Evolutionary conservation across 1,140 invertebrate genomes (phyloP), one percentile per base, ranked within the genome.

Genomic region (Zelostemma sp.): DNA sequence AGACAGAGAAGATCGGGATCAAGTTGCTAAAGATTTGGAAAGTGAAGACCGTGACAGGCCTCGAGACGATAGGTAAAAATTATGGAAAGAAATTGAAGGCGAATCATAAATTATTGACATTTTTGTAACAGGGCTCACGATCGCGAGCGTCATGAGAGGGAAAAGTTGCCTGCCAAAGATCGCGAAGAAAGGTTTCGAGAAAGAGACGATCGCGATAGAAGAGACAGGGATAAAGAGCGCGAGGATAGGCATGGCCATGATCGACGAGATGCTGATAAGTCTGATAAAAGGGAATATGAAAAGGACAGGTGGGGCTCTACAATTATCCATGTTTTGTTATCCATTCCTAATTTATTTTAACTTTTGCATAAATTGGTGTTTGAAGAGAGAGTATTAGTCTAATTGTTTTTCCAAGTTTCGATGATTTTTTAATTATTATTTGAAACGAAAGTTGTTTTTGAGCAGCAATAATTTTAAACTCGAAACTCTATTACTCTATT

Each of bases 291-390:
- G 53, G 79, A 85, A 62, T 80, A 81, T 58, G 81, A 85, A 1
- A 82, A 83, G 74, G 82, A 85, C 41, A 77, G 83, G 81, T 82
- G 55, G 16, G 67, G n/a, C n/a, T n/a, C n/a, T n/a, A n/a, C n/a
- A n/a, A n/a, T n/a, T n/a, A n/a, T n/a, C n/a, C n/a, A n/a, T n/a
- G n/a, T n/a, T n/a, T n/a, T n/a, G n/a, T 49, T 49, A 51, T 53
- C 33, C 11, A 46, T 25, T 8, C 25, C 12, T 18, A 2, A 46
- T 21, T 21, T n/a, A n/a, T n/a, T n/a, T n/a, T n/a, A n/a, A n/a
- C n/a, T n/a, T n/a, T n/a, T n/a, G n/a, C n/a, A n/a, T n/a, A n/a
- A n/a, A n/a, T n/a, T n/a, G n/a, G n/a, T n/a, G n/a, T n/a, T n/a
- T n/a, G n/a, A n/a, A n/a, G n/a, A n/a, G n/a, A n/a, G n/a, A n/a